These are phyloP conservation scores for Galeopterus variegatus DNA, from an alignment of 2,113 vertebrate genomes.

Conservation along the genomic window DNA sequence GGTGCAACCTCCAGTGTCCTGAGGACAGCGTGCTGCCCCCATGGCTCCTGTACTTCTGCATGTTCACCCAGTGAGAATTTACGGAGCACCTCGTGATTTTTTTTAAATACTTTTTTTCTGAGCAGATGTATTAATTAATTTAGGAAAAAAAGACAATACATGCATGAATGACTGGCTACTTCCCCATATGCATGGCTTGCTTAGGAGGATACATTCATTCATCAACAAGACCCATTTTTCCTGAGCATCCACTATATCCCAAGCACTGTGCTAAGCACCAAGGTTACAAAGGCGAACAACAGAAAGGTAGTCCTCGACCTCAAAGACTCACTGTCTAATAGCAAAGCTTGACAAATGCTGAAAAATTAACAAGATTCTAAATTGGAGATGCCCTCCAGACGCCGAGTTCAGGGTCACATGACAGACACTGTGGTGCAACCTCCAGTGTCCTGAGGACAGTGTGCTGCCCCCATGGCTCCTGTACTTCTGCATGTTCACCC, in stretches of 20 bases:
- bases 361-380: neutral
- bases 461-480: neutral
- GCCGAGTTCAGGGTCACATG: neutral
- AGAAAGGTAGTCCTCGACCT: neutral
- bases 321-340: neutral
- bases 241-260: neutral
- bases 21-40: neutral
- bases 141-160: neutral
- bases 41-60: neutral
- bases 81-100: neutral
- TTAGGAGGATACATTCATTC: too few relatives aligned
- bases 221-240: neutral
- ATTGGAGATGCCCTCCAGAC: neutral
- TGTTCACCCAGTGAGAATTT: neutral
- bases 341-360: neutral
- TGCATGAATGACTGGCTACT: neutral
- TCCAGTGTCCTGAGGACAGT: neutral
- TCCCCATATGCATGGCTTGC: neutral
- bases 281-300: neutral
- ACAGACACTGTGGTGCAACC: neutral
- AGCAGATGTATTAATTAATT: neutral
- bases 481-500: neutral
- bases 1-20: neutral
- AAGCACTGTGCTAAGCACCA: neutral
- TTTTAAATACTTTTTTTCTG: neutral